A percentile compares a stretch with the other conserved stretches of the same genome.
Evolutionary conservation across 2,888 invertebrate species (phyloP).

Genomic region (Hypena proboscidalis): DNA sequence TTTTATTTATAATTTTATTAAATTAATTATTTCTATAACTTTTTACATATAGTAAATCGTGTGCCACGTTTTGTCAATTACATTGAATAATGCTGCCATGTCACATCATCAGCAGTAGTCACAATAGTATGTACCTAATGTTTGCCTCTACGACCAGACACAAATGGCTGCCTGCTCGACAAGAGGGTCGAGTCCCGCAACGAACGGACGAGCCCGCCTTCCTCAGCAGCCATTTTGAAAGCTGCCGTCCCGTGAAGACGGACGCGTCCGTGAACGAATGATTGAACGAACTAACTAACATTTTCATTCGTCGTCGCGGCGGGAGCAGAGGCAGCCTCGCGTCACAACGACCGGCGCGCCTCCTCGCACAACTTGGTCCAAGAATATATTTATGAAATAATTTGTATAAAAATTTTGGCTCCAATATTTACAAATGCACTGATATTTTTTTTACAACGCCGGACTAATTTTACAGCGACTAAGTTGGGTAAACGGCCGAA

Average conservation of each 20-base stretch:
- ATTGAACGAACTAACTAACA: slow-evolving; percentile 9
- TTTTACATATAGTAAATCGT: slow-evolving; percentile 83
- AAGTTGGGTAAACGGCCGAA: slow-evolving; percentile 62
- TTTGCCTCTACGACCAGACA: slow-evolving; percentile 77
- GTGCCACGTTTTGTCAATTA: slow-evolving; percentile 80
- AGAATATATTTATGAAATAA: slow-evolving; percentile 78
- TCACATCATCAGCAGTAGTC: slow-evolving; percentile 71
- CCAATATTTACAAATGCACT: slow-evolving; percentile 81
- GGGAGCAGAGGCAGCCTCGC: slow-evolving; percentile 39
- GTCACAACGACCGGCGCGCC: slow-evolving; percentile 42
- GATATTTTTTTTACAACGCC: slow-evolving; percentile 78
- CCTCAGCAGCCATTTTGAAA: neutral
- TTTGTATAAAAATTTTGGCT: slow-evolving; percentile 83
- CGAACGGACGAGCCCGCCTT: slow-evolving; percentile 6
- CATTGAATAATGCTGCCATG: slow-evolving; percentile 79
- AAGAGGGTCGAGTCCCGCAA: slow-evolving; percentile 22
- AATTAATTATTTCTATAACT: slow-evolving; percentile 85
- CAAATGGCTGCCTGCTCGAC: slow-evolving; percentile 47
- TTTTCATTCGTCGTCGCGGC: slow-evolving; percentile 15
- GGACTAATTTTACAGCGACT: slow-evolving; percentile 78
- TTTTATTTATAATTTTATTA: slow-evolving; percentile 84
- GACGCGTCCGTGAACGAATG: slow-evolving; percentile 11
- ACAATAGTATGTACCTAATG: slow-evolving; percentile 77
- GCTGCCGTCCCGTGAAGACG: slow-evolving; percentile 5
- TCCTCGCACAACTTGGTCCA: slow-evolving; percentile 68